Conservation (phyloP, 2,113 vertebrate genomes). For the Nansenia antarctica region DNA sequence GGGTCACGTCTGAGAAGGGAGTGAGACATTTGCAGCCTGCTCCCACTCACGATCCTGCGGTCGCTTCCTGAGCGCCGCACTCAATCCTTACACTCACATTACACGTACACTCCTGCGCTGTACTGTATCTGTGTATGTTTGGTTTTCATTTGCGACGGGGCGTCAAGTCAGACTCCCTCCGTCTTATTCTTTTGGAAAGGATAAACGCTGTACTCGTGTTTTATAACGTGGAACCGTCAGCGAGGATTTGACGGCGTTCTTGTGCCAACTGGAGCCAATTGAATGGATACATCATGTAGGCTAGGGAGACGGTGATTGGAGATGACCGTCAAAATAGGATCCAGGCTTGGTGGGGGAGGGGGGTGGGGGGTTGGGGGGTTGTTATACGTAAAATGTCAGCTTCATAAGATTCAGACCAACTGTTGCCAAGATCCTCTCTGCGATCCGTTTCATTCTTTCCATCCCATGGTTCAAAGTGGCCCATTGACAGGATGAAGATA, state of each 20-base stretch:
- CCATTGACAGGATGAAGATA: conserved; percentile 26
- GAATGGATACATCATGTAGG: conserved; percentile 45
- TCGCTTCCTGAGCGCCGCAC: conserved; percentile 20
- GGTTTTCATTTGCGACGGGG: conserved; percentile 46
- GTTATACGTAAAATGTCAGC: background rate
- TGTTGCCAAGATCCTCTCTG: conserved; percentile 46
- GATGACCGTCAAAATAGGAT: conserved; percentile 52
- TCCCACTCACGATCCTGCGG: conserved; percentile 1
- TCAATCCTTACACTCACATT: background rate
- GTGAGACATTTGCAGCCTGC: background rate
- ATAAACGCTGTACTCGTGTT: conserved; percentile 21
- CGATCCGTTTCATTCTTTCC: conserved; percentile 27
- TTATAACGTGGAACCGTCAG: conserved; percentile 36
- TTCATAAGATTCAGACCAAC: conserved; percentile 31
- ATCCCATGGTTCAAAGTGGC: conserved; percentile 37
- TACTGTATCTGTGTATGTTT: conserved; percentile 19
- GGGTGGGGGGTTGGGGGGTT: background rate
- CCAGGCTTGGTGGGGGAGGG: conserved; percentile 45
- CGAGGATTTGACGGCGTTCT: conserved; percentile 14
- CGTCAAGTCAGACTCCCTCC: conserved; percentile 21
- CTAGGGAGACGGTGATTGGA: conserved; percentile 51
- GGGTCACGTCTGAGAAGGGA: background rate
- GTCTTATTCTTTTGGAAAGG: conserved; percentile 43
- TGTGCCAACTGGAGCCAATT: conserved; percentile 42
- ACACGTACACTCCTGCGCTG: background rate